Percentiles rank a stretch among this genome's conserved stretches.
phyloP scores from a whole-genome alignment of 2,113 vertebrate species.

The Indri indri region DNA sequence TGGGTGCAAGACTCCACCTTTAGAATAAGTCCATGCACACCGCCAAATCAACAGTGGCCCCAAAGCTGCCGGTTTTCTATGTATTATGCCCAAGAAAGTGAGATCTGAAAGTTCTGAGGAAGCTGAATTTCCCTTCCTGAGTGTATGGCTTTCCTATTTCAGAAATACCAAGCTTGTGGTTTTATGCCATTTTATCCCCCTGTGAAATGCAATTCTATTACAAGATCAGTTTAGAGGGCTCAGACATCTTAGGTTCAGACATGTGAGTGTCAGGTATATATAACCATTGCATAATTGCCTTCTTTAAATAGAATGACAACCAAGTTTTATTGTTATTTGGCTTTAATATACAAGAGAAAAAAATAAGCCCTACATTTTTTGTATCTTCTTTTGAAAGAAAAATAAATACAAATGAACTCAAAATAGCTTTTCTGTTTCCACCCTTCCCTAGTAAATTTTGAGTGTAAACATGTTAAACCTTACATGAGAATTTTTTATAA shows the following conservation, averaged over 20 bases:
- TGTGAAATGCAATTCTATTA: neutral
- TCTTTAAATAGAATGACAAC: constrained; percentile 37
- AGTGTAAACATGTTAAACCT: neutral
- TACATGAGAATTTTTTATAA: constrained; percentile 6
- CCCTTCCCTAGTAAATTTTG: neutral
- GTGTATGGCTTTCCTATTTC: neutral
- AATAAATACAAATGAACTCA: neutral
- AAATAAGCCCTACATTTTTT: neutral
- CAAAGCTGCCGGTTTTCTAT: neutral
- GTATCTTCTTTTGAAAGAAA: constrained; percentile 35
- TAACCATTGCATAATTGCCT: neutral
- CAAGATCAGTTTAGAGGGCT: neutral
- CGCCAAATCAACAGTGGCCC: neutral
- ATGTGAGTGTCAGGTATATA: neutral
- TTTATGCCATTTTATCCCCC: neutral
- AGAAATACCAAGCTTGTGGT: neutral
- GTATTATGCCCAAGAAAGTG: neutral
- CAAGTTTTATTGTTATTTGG: constrained; percentile 14
- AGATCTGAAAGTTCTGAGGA: neutral
- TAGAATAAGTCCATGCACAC: neutral
- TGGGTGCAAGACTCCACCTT: neutral
- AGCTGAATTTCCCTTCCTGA: neutral
- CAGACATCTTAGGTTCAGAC: neutral
- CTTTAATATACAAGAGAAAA: neutral
- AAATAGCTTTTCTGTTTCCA: constrained; percentile 1